These are phyloP conservation scores for Caranx melampygus DNA, from an alignment of 2,113 vertebrate genomes.

Conservation along the genomic window DNA sequence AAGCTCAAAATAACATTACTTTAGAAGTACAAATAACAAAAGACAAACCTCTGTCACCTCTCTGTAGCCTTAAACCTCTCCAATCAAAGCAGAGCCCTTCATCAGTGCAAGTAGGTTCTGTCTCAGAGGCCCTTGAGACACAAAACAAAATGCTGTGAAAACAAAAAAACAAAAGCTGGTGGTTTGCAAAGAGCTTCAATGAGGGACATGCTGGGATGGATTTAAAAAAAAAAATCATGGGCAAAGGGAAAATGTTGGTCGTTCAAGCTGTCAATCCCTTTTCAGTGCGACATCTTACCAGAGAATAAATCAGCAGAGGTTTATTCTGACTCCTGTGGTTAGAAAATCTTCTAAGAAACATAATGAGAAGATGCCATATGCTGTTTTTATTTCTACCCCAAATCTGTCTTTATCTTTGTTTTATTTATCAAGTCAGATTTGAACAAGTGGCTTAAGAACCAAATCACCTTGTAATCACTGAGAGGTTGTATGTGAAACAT, in stretches of 20 bases:
- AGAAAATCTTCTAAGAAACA: slow-evolving; percentile 22
- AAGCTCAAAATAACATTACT: background rate
- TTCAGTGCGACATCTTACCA: slow-evolving; percentile 14
- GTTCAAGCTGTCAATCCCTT: slow-evolving; percentile 8
- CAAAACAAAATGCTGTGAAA: slow-evolving; percentile 3
- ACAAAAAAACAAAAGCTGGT: slow-evolving; percentile 23
- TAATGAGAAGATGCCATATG: background rate
- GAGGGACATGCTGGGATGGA: background rate
- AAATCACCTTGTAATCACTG: background rate
- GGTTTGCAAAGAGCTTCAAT: slow-evolving; percentile 12
- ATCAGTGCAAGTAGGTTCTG: slow-evolving; percentile 18
- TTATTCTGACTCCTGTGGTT: slow-evolving; percentile 28
- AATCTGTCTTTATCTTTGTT: slow-evolving; percentile 11
- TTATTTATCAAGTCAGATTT: slow-evolving; percentile 10
- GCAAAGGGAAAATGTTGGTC: slow-evolving; percentile 25
- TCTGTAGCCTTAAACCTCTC: slow-evolving; percentile 6
- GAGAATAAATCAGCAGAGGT: slow-evolving; percentile 21
- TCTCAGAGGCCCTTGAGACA: background rate
- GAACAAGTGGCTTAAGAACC: slow-evolving; percentile 7
- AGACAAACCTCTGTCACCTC: background rate
- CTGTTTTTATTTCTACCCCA: slow-evolving; percentile 9
- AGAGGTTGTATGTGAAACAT: background rate
- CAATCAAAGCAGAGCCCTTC: slow-evolving; percentile 12
- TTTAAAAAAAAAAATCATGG: too few species aligned
- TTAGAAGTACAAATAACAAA: background rate